These are phyloP conservation scores for Casuarius casuarius DNA, from an alignment of 2,113 vertebrate species.

Conservation along the genomic window DNA sequence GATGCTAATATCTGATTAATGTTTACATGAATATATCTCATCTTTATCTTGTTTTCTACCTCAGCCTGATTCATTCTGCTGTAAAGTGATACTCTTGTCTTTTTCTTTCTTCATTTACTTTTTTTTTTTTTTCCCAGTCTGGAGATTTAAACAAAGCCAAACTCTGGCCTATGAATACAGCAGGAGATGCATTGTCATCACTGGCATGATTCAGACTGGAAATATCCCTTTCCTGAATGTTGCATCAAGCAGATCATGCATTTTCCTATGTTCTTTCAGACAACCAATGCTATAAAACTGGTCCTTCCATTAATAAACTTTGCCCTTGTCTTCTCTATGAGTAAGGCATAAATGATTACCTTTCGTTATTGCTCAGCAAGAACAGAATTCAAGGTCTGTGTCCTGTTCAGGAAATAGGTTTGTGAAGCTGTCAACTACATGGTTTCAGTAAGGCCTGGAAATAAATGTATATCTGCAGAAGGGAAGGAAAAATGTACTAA, in stretches of 20 bases:
- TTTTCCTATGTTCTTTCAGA: neutral
- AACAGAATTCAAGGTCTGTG: neutral
- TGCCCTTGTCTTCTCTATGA: neutral
- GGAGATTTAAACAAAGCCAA: neutral
- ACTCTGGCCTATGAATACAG: neutral
- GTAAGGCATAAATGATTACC: neutral
- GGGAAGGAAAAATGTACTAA: neutral
- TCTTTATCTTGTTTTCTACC: neutral
- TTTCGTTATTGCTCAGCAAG: neutral
- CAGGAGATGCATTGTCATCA: neutral
- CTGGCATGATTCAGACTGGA: neutral
- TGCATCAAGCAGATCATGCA: neutral
- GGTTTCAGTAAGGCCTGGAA: neutral
- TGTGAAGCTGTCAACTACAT: neutral
- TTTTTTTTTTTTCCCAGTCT: neutral
- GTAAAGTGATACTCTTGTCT: neutral
- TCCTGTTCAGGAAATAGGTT: neutral
- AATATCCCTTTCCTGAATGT: neutral
- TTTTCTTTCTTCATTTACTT: neutral
- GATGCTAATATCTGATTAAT: neutral
- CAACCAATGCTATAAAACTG: neutral
- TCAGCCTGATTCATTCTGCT: neutral
- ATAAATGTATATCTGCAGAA: neutral
- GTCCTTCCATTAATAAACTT: neutral
- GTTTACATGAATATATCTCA: neutral